Percentiles rank a stretch among this genome's conserved stretches.
Conservation (phyloP, 1,140 invertebrate species). For the Delia radicum region DNA sequence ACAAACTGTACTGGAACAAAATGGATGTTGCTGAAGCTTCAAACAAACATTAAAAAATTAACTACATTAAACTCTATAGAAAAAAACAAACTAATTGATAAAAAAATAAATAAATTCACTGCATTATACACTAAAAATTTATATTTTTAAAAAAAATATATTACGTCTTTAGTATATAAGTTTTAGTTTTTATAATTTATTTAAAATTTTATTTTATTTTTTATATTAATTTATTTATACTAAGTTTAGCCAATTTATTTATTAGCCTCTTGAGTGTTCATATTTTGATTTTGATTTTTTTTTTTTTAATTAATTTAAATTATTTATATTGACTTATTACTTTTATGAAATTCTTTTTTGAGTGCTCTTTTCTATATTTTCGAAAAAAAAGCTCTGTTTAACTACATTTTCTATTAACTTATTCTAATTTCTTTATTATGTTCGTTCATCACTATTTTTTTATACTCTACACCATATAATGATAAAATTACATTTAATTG, state of each 20-base stretch:
- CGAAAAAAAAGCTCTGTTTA: no score
- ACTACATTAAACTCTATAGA: neutral
- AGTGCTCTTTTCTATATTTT: no score
- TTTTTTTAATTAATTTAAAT: neutral
- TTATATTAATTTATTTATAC: slow-evolving; percentile 3
- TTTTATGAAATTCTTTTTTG: no score
- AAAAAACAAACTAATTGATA: neutral
- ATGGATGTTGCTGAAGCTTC: slow-evolving; percentile 21
- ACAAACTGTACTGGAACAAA: slow-evolving; percentile 12
- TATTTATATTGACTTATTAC: no score
- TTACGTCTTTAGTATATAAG: slow-evolving; percentile 11
- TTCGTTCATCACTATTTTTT: no score
- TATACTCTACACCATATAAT: no score
- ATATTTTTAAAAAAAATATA: neutral
- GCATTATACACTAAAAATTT: neutral
- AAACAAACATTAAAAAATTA: neutral
- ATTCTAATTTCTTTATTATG: no score
- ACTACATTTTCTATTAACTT: no score
- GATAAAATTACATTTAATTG: no score
- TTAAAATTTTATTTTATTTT: neutral
- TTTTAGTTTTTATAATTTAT: neutral
- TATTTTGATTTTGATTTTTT: neutral
- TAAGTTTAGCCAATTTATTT: slow-evolving; percentile 13
- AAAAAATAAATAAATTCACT: slow-evolving; percentile 2
- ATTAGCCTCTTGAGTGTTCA: slow-evolving; percentile 11